These are phyloP conservation scores for Scaptomyza pallida DNA, from an alignment of 1,140 invertebrate species.

Conservation along the genomic window DNA sequence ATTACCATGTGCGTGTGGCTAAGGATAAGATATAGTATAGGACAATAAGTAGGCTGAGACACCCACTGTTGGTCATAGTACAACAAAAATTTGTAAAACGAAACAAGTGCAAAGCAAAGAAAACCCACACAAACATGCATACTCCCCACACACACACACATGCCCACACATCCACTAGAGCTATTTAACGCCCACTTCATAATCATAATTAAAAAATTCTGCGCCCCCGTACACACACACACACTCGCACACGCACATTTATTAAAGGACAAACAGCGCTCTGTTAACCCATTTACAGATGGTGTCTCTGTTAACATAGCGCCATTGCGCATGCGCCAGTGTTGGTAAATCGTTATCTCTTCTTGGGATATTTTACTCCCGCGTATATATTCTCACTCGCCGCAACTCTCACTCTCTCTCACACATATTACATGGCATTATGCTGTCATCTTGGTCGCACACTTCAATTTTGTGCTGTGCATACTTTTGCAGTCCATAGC, in stretches of 20 bases:
- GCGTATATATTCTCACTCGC: background rate
- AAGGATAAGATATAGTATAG: background rate
- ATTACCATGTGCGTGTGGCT: background rate
- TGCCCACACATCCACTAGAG: conserved; percentile 4
- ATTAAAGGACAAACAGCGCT: conserved; percentile 13
- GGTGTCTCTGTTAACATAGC: conserved; percentile 12
- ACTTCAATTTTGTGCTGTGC: conserved; percentile 31
- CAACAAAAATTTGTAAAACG: conserved; percentile 34
- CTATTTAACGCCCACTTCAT: conserved; percentile 56
- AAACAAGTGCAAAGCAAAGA: conserved; percentile 39
- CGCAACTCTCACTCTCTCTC: conserved; percentile 7
- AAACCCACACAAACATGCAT: conserved; percentile 11
- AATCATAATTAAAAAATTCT: conserved; percentile 69
- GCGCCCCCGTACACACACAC: conserved; percentile 7
- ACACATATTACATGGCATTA: background rate
- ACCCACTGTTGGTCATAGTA: conserved; percentile 23
- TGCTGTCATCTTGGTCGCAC: conserved; percentile 44
- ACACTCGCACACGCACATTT: background rate
- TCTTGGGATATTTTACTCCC: conserved; percentile 43
- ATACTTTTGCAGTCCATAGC: conserved; percentile 44
- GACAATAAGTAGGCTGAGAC: conserved; percentile 50
- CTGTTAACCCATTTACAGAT: conserved; percentile 29
- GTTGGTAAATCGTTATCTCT: conserved; percentile 17
- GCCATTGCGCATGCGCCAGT: conserved; percentile 21
- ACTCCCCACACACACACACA: conserved; percentile 8